These are phyloP conservation scores for Choristoneura rosaceana DNA, from an alignment of 2,888 invertebrate genomes.

Conservation along the genomic window DNA sequence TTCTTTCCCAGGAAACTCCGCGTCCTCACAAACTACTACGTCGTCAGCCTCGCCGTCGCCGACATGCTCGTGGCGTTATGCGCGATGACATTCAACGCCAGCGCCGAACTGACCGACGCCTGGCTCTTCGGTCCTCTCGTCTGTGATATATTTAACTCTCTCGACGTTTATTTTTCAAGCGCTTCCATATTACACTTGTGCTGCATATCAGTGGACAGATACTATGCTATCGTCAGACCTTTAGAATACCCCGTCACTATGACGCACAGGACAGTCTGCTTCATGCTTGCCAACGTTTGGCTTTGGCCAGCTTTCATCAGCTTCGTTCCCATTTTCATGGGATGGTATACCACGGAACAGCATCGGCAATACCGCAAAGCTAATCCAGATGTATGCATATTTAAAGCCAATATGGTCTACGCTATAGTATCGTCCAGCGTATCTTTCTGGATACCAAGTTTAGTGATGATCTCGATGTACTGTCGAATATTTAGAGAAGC, in stretches of 20 bases:
- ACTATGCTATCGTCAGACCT: conserved; percentile 96
- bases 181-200: conserved; percentile 97
- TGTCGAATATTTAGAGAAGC: conserved; percentile 94
- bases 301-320: conserved; percentile 96
- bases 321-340: conserved; percentile 97
- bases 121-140: conserved; percentile 96
- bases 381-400: conserved; percentile 91
- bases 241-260: conserved; percentile 96
- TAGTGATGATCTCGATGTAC: conserved; percentile 97
- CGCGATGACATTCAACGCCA: conserved; percentile 97
- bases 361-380: conserved; percentile 87
- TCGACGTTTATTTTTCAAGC: conserved; percentile 97
- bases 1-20: conserved; percentile 86
- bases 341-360: conserved; percentile 96
- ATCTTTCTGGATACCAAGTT: conserved; percentile 96
- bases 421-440: conserved; percentile 95
- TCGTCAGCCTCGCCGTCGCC: conserved; percentile 96
- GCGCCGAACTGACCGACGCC: conserved; percentile 93
- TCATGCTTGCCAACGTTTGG: conserved; percentile 96
- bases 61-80: conserved; percentile 96
- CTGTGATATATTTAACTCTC: conserved; percentile 97
- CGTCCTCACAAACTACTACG: conserved; percentile 97
- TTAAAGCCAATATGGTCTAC: conserved; percentile 94
- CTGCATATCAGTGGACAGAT: conserved; percentile 97
- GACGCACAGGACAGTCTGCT: conserved; percentile 92